Percentiles rank a stretch among this genome's conserved stretches.
These are phyloP conservation scores for Madoqua kirkii DNA, from an alignment of 2,113 vertebrate species.

Conservation along the genomic window DNA sequence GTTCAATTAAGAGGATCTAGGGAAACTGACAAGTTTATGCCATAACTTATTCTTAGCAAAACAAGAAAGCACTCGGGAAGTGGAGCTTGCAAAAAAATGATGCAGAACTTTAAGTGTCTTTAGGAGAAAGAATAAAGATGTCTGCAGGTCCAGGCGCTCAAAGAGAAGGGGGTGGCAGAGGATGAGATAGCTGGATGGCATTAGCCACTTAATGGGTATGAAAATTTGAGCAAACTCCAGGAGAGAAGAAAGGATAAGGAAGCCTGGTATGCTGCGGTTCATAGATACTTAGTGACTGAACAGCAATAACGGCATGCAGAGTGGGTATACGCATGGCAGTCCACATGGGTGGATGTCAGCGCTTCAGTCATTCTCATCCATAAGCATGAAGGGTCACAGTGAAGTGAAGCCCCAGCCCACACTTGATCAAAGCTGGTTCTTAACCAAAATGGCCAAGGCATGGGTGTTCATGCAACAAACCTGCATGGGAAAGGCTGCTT, in stretches of 20 bases:
- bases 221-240: neutral
- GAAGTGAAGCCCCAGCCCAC: neutral
- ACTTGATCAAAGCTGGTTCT: neutral
- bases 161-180: neutral
- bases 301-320: accelerated
- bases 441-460: neutral
- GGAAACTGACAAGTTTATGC: neutral
- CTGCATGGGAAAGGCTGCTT: neutral
- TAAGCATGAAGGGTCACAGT: neutral
- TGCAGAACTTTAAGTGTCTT: neutral
- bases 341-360: accelerated
- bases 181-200: neutral
- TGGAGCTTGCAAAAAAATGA: neutral
- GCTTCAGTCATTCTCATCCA: neutral
- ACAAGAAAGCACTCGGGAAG: neutral
- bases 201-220: neutral
- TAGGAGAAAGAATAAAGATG: neutral
- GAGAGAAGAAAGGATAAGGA: neutral
- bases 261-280: neutral
- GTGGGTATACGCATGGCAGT: accelerated
- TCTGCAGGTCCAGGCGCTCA: neutral
- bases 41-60: neutral
- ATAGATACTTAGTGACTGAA: neutral
- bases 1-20: neutral
- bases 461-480: neutral